Conservation (phyloP, 1,140 invertebrate species). For the Zaprionus inermis region DNA sequence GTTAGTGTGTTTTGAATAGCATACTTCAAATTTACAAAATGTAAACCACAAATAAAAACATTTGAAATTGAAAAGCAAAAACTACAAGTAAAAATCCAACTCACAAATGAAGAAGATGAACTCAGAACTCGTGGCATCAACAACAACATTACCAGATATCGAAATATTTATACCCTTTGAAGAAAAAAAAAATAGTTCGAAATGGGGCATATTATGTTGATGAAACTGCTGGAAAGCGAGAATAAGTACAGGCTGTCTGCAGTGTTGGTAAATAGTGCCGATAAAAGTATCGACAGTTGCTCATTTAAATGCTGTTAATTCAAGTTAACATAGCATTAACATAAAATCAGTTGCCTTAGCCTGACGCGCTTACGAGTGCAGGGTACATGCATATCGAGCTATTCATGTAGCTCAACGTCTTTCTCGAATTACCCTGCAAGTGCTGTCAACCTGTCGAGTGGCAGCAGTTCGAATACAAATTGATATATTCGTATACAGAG, state of each 20-base stretch:
- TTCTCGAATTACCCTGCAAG: not conserved
- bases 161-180: not conserved
- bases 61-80: not conserved
- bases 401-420: not conserved
- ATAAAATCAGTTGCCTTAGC: too few relatives aligned
- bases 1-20: not conserved
- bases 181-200: not conserved
- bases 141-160: not conserved
- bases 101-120: not conserved
- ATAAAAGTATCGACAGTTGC: too few relatives aligned
- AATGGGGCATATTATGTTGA: not conserved
- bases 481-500: not conserved
- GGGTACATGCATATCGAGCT: not conserved
- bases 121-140: not conserved
- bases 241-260: too few relatives aligned
- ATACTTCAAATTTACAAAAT: not conserved
- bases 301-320: too few relatives aligned
- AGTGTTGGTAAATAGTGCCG: too few relatives aligned
- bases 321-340: not conserved
- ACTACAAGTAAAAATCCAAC: not conserved
- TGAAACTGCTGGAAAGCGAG: too few relatives aligned
- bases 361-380: too few relatives aligned
- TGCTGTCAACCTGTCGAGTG: conserved; percentile 1
- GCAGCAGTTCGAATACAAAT: not conserved
- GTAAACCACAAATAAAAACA: too few relatives aligned